Evolutionary conservation across 2,888 invertebrate genomes (phyloP).

Genomic region (Elysia crispata): DNA sequence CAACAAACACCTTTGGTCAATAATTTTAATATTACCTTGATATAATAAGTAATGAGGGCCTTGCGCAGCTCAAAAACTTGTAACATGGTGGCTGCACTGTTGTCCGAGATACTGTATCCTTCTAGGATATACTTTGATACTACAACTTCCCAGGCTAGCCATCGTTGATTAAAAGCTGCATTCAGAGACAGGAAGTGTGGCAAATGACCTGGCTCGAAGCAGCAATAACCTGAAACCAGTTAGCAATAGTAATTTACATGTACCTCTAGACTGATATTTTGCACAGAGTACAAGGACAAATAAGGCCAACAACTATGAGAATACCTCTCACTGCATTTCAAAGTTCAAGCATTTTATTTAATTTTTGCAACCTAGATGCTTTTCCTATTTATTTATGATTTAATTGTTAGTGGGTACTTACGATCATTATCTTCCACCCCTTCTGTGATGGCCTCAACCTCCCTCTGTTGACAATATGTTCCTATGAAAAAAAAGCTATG

Average conservation of each 20-base stretch:
- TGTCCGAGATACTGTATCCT: constrained; percentile 98
- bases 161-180: constrained; percentile 97
- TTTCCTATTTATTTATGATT: background rate
- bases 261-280: too few relatives aligned
- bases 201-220: constrained; percentile 92
- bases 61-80: constrained; percentile 98
- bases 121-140: constrained; percentile 98
- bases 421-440: constrained; percentile 97
- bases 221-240: constrained; percentile 85
- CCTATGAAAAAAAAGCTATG: constrained; percentile 79
- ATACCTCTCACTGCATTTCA: too few relatives aligned
- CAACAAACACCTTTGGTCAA: background rate
- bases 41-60: constrained; percentile 97
- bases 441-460: constrained; percentile 97
- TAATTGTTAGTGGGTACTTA: constrained; percentile 69
- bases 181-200: constrained; percentile 94
- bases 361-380: background rate
- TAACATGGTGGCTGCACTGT: constrained; percentile 96
- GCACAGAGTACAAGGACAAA: too few relatives aligned
- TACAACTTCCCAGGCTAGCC: constrained; percentile 97
- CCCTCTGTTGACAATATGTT: constrained; percentile 98
- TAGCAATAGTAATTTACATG: too few relatives aligned
- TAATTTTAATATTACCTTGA: constrained; percentile 84
- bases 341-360: too few relatives aligned
- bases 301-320: too few relatives aligned